These are phyloP conservation scores for Thunnus albacares DNA, from an alignment of 2,797 vertebrate species.

Conservation along the genomic window DNA sequence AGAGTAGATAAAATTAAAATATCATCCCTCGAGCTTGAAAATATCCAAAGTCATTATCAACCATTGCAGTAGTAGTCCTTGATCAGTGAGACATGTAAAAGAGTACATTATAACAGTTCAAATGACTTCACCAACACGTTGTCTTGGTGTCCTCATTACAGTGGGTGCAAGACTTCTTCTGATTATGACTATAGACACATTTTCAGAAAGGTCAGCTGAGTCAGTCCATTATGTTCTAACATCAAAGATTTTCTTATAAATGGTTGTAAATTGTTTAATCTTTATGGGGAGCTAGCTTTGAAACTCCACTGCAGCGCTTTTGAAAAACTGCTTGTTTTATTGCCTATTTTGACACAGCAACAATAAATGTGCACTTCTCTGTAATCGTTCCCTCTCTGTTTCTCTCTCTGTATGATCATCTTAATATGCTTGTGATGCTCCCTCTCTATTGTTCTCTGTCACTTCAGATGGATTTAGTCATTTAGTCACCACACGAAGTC, in stretches of 20 bases:
- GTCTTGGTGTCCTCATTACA: neutral
- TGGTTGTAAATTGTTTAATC: neutral
- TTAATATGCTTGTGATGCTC: constrained; percentile 42
- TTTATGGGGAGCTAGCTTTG: neutral
- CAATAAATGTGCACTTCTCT: neutral
- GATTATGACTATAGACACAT: constrained; percentile 3
- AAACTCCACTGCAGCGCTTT: neutral
- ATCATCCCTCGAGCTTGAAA: neutral
- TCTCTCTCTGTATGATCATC: constrained; percentile 41
- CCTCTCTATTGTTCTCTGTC: constrained; percentile 53
- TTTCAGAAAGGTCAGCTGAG: constrained; percentile 36
- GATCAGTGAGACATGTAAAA: constrained; percentile 2
- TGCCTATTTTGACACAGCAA: constrained; percentile 12
- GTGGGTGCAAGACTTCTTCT: neutral
- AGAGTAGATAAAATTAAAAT: constrained; percentile 22
- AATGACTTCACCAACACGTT: neutral
- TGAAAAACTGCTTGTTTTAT: neutral
- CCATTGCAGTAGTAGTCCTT: neutral
- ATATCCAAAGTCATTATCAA: constrained; percentile 12
- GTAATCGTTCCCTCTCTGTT: constrained; percentile 1
- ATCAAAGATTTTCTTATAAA: neutral
- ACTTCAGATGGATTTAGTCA: constrained; percentile 68
- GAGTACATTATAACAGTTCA: neutral
- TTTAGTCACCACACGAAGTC: constrained; percentile 54
- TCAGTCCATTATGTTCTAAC: constrained; percentile 6